Evolutionary conservation across 2,888 invertebrate genomes (phyloP).

Genomic region (Athetis lepigone): DNA sequence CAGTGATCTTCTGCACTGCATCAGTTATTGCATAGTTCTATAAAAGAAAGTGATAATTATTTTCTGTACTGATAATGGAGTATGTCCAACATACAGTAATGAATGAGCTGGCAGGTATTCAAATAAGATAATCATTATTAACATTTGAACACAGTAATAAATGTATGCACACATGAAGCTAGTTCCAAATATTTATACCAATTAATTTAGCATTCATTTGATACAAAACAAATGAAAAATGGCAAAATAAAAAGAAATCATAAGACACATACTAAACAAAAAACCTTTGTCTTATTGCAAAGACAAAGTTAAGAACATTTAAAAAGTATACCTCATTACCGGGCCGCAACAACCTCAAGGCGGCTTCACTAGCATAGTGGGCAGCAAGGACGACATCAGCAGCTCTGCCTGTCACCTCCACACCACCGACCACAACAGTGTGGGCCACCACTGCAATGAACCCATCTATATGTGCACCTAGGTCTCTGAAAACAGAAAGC

Average conservation of each 20-base stretch:
- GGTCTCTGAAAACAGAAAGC: slow-evolving; percentile 92
- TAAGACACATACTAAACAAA: not conserved
- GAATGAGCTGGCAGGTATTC: slow-evolving; percentile 10
- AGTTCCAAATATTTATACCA: not conserved
- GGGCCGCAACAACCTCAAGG: slow-evolving; percentile 97
- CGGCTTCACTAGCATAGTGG: slow-evolving; percentile 98
- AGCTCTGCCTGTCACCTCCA: slow-evolving; percentile 95
- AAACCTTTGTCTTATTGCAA: slow-evolving; percentile 13
- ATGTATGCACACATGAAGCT: slow-evolving; percentile 11
- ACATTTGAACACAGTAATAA: slow-evolving; percentile 17
- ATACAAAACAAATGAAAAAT: not conserved
- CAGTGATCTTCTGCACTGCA: slow-evolving; percentile 97
- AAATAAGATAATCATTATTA: not conserved
- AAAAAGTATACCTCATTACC: slow-evolving; percentile 94
- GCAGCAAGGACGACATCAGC: slow-evolving; percentile 99
- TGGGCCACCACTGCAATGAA: slow-evolving; percentile 99
- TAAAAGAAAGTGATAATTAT: slow-evolving; percentile 44
- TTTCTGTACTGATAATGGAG: slow-evolving; percentile 3
- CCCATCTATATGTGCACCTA: slow-evolving; percentile 99
- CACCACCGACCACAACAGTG: slow-evolving; percentile 96
- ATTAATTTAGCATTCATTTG: slow-evolving; percentile 2
- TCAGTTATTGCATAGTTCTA: slow-evolving; percentile 98
- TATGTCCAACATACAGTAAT: slow-evolving; percentile 6
- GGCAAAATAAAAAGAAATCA: not conserved
- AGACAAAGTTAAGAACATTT: slow-evolving; percentile 33